These are phyloP conservation scores for Eidolon helvum DNA, from an alignment of 2,113 vertebrate species.

Conservation along the genomic window DNA sequence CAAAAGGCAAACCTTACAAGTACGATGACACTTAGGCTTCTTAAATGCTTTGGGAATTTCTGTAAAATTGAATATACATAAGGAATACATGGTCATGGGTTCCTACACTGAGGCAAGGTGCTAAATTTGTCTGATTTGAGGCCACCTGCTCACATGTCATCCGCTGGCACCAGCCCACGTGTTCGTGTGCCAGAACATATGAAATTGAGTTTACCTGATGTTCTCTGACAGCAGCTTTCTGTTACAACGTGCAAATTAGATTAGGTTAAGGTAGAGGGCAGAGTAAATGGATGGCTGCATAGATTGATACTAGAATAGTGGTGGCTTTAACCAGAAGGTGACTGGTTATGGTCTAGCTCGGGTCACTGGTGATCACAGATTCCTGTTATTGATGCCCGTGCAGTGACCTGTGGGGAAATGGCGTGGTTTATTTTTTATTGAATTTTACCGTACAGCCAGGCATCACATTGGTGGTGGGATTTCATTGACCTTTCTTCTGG, in stretches of 20 bases:
- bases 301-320: constrained; percentile 24
- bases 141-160: constrained; percentile 62
- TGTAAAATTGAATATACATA: neutral
- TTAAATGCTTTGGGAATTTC: neutral
- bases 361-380: constrained; percentile 30
- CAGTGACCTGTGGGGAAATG: neutral
- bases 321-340: constrained; percentile 44
- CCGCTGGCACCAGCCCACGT: neutral
- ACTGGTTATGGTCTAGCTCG: neutral
- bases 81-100: neutral
- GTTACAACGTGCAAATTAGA: constrained; percentile 59
- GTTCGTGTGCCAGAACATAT: neutral
- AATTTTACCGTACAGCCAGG: neutral
- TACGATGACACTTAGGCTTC: neutral
- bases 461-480: neutral
- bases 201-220: constrained; percentile 64
- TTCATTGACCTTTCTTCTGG: neutral
- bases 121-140: constrained; percentile 19
- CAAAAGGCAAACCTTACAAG: neutral
- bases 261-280: constrained; percentile 62
- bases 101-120: neutral
- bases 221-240: constrained; percentile 52
- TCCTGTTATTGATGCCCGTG: neutral
- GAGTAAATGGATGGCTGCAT: constrained; percentile 31
- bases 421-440: neutral